Evolutionary conservation across 2,888 invertebrate species (phyloP), one percentile per base, ranked within the genome.

Genomic region (Cephonodes hylas): DNA sequence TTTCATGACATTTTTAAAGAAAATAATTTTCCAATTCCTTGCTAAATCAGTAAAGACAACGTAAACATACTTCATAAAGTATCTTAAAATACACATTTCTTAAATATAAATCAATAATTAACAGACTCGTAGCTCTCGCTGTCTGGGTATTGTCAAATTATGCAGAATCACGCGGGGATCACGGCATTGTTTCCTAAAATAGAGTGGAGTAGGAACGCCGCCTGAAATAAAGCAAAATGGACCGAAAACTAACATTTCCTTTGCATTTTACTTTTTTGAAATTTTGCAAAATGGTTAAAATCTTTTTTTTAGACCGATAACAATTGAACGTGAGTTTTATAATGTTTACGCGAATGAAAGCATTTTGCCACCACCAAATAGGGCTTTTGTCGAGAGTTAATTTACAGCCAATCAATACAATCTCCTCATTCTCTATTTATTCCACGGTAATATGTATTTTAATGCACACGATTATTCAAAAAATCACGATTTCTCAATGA

Each of bases 111-210:
- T 82, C 86, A 82, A 83, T 85, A 85, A 84, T 80, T 53, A 53
- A 53, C 27, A 79, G 81, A 73, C 74, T 75, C 72, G 70, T 71
- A 68, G 67, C 69, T 69, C 71, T 70, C 27, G 10, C 77, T 77
- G 79, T 73, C 73, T 70, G 77, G n/a, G 73, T 77, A 73, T 74
- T 72, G 78, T 77, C 77, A 81, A 86, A 92, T 92, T 92, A 92
- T 92, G 91, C 91, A 88, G 80, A 84, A 86, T 86, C 91, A 92
- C 91, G 91, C 78, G 73, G 84, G 88, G 90, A 91, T 91, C 89
- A 88, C 81, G 76, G 75, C 88, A 88, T 88, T 88, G 88, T 89
- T 86, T 89, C 87, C 86, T 87, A 85, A 88, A 89, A 88, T 88
- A 89, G 85, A 86, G 88, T 87, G 81, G 86, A 81, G 84, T 80